Base-by-base conservation (phyloP, 2,113 vertebrate species). In the Charina bottae region DNA sequence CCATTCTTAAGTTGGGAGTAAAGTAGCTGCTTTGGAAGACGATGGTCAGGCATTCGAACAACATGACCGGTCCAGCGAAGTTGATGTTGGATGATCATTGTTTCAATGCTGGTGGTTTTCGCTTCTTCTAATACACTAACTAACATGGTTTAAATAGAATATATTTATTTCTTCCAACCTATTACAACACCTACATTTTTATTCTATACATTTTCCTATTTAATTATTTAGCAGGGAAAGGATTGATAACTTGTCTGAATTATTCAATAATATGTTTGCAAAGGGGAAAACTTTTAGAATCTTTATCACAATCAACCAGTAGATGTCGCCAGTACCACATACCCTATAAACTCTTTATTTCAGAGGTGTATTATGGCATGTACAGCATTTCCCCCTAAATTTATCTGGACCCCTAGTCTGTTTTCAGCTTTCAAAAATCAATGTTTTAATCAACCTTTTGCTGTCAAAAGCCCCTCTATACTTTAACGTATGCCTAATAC, bases 311-410 rank as follows among this genome's bases (percentile, higher is more conserved):
- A 0, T 0, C 0, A 0, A 54, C 92, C 97, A 90, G 93, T 0
- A 89, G 96, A 56, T 89, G 97, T 15, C 95, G 92, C 0, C 9
- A 60, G 3, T 85, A 87, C 0, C 8, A 24, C 92, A 89, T 6
- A 2, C 17, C 0, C 0, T 0, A 4, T 0, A 0, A 2, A 0
- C 4, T 2, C 4, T 17, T 49, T 49, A 42, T 42, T 78, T 2
- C 33, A 78, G 72, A 78, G 19, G 15, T 78, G 17, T 6, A 49
- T 42, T 72, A 37, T 1, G 37, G 33, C 17, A 78, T 78, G 17
- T 9, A 78, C 7, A 9, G 17, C 2, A 13, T 21, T 78, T 78
- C 17, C 15, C 28, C 15, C 42, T 37, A 42, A 42, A 42, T 42
- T 42, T 42, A 42, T 42, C 42, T 42, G 42, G 42, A 72, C 58